These are phyloP conservation scores for Syrista parreyssii DNA, from an alignment of 2,888 invertebrate genomes.

Conservation along the genomic window DNA sequence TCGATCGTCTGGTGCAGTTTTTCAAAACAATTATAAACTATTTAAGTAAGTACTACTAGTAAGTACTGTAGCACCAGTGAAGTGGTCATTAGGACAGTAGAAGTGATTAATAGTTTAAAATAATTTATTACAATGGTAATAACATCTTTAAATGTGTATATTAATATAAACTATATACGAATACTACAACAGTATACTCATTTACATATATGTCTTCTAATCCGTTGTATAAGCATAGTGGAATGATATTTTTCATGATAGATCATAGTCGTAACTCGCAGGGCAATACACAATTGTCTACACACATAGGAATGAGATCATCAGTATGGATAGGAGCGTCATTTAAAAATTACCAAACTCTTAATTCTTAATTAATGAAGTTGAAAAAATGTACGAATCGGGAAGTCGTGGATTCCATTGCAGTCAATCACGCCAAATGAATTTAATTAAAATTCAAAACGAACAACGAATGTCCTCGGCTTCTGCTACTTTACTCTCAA, in stretches of 20 bases:
- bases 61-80: neutral
- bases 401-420: neutral
- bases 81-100: neutral
- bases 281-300: neutral
- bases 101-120: conserved; percentile 17
- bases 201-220: neutral
- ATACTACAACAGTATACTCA: neutral
- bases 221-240: neutral
- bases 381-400: neutral
- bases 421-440: neutral
- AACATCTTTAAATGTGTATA: conserved; percentile 12
- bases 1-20: neutral
- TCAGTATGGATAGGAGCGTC: neutral
- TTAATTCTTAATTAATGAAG: neutral
- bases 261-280: neutral
- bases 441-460: neutral
- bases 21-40: neutral
- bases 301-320: neutral
- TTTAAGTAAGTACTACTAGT: no score
- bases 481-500: neutral
- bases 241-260: neutral
- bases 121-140: conserved; percentile 24
- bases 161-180: conserved; percentile 19
- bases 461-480: neutral
- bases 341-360: neutral